phyloP scores from a whole-genome alignment of 30 jellyfish, hydroid and myxozoan genomes.

The Nemopilema nomurai region DNA sequence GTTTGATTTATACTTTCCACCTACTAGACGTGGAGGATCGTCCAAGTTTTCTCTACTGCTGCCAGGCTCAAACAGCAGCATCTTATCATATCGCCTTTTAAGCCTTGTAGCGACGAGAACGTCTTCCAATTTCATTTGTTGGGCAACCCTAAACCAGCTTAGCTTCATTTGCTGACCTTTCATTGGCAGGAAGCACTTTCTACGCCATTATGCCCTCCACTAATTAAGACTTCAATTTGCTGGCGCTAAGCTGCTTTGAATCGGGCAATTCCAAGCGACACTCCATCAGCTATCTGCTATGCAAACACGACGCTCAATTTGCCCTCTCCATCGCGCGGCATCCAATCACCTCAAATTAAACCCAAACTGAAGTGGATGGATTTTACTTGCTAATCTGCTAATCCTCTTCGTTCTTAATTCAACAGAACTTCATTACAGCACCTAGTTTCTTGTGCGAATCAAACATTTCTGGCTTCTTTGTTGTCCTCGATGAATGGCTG shows the following conservation, averaged over 20 bases:
- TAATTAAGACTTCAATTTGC: background rate
- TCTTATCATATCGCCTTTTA: too few species aligned
- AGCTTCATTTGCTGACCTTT: background rate
- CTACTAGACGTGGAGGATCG: too few species aligned
- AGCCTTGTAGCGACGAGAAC: too few species aligned
- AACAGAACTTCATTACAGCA: background rate
- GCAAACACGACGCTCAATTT: background rate
- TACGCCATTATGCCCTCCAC: background rate
- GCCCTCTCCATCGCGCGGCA: background rate
- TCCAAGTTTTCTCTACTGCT: too few species aligned
- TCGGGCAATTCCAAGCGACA: background rate
- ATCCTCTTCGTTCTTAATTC: background rate
- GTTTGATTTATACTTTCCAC: too few species aligned
- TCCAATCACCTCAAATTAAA: background rate
- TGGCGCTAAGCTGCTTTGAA: background rate
- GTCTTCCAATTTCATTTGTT: too few species aligned
- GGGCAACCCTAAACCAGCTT: background rate
- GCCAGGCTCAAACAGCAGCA: too few species aligned
- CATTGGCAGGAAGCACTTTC: background rate
- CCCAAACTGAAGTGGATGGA: background rate
- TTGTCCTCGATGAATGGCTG: background rate
- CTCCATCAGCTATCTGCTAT: background rate
- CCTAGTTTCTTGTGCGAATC: background rate
- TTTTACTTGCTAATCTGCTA: background rate
- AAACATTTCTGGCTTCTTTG: background rate